Conservation (phyloP, 2,797 vertebrate genomes). For the Lophotriccus pileatus region DNA sequence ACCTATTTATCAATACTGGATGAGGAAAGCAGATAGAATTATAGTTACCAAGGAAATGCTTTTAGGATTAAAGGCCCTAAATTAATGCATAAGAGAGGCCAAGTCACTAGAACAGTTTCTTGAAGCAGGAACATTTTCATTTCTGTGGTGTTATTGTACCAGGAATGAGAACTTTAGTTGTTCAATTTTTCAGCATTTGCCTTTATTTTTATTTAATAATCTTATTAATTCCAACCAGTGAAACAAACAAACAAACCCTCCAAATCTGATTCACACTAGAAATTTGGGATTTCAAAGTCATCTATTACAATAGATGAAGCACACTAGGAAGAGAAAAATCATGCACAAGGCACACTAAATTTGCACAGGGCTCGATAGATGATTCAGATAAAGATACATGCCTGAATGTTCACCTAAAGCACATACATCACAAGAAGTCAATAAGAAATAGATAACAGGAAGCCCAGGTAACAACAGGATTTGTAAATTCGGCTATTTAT, state of each 20-base stretch:
- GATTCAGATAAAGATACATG: neutral
- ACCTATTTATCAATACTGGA: neutral
- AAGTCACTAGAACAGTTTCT: neutral
- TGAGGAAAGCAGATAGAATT: neutral
- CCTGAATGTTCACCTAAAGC: neutral
- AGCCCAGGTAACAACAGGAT: neutral
- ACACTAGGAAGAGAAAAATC: neutral
- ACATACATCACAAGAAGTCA: neutral
- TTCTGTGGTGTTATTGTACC: neutral
- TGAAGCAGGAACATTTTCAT: neutral
- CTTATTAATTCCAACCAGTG: neutral
- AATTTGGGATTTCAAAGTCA: neutral
- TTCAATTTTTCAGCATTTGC: neutral
- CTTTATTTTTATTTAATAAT: neutral
- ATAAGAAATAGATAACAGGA: neutral
- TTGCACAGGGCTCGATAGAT: neutral
- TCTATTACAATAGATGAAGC: neutral
- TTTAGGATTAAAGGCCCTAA: neutral
- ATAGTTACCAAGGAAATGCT: neutral
- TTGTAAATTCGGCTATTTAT: neutral
- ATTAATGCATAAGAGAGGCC: neutral
- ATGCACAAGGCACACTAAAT: neutral
- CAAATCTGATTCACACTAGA: neutral
- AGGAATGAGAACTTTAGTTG: neutral
- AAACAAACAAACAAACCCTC: neutral